These are phyloP conservation scores for Miichthys miiuy DNA, from an alignment of 2,797 vertebrate genomes.

Conservation along the genomic window DNA sequence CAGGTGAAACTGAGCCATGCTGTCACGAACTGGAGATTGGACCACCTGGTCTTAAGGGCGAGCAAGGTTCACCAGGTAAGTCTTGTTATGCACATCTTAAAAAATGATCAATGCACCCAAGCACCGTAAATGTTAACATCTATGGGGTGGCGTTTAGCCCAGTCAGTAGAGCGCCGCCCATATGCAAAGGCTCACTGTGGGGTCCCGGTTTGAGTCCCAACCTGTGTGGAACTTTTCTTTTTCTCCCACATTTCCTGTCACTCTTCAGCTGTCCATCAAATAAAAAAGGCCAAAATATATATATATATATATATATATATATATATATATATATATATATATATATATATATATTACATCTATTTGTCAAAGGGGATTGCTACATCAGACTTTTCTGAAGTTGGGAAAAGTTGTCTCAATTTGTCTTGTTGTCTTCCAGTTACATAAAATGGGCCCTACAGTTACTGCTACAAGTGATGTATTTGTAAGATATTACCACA, in stretches of 20 bases:
- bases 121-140: neutral
- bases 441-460: neutral
- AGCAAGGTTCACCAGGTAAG: constrained; percentile 70
- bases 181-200: too few relatives aligned
- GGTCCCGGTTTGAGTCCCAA: too few relatives aligned
- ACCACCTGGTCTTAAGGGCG: constrained; percentile 69
- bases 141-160: too few relatives aligned
- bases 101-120: neutral
- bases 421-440: neutral
- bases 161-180: too few relatives aligned
- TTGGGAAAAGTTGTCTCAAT: neutral
- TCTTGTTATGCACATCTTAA: constrained; percentile 1
- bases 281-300: too few relatives aligned
- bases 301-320: too few relatives aligned
- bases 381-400: neutral
- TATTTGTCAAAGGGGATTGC: neutral
- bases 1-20: constrained; percentile 70
- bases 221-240: too few relatives aligned
- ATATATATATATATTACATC: too few relatives aligned
- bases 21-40: constrained; percentile 44
- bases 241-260: too few relatives aligned
- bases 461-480: neutral
- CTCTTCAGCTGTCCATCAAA: too few relatives aligned
- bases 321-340: too few relatives aligned
- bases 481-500: neutral